Evolutionary conservation across 2,797 vertebrate genomes (phyloP).

Genomic region (Spinus pinus): DNA sequence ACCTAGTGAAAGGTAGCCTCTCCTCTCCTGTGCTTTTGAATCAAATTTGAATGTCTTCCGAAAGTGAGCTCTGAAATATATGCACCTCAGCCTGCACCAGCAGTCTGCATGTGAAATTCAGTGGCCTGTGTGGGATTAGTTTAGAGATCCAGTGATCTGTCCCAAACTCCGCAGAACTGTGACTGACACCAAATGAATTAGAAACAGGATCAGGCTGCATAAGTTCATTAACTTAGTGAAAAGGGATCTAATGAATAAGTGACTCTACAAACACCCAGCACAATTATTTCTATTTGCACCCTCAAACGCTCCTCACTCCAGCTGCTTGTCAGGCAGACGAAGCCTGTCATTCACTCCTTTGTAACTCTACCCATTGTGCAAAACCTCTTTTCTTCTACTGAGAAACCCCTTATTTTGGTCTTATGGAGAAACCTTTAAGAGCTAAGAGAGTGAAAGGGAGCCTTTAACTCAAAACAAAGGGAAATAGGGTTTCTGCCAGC

Average conservation of each 20-base stretch:
- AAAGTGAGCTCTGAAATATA: not conserved
- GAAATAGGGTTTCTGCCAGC: conserved; percentile 45
- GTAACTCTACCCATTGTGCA: conserved; percentile 42
- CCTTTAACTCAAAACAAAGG: conserved; percentile 61
- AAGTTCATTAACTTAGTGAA: conserved; percentile 70
- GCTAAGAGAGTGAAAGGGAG: not conserved
- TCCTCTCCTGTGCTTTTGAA: not conserved
- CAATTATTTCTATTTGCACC: conserved; percentile 53
- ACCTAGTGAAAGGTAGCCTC: not conserved
- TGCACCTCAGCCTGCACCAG: not conserved
- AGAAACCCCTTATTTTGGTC: conserved; percentile 41
- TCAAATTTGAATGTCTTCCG: not conserved
- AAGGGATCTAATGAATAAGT: conserved; percentile 66
- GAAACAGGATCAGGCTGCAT: conserved; percentile 32
- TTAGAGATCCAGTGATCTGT: conserved; percentile 25
- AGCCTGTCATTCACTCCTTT: conserved; percentile 55
- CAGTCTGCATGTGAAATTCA: not conserved
- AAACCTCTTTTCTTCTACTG: conserved; percentile 22
- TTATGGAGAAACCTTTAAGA: not conserved
- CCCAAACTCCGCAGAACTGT: not conserved
- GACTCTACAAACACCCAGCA: conserved; percentile 35
- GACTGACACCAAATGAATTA: conserved; percentile 36
- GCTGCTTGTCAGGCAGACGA: conserved; percentile 46
- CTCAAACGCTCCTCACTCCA: conserved; percentile 39
- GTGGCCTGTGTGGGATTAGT: not conserved